Conservation (phyloP, 2,888 invertebrate species). For the Anarsia innoxiella region DNA sequence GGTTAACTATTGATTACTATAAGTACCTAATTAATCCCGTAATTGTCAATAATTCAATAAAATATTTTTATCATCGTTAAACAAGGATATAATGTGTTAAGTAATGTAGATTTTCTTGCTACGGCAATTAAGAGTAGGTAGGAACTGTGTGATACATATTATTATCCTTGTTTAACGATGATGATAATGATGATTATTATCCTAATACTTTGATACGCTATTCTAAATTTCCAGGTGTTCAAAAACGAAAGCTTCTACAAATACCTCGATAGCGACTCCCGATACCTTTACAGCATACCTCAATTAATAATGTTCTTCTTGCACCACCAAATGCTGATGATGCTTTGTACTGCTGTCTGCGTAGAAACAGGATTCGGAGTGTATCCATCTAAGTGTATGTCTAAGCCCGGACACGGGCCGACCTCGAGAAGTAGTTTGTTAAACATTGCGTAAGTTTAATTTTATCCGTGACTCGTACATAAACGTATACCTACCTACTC, state of each 20-base stretch:
- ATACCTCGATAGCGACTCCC: constrained; percentile 77
- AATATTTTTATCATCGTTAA: too few relatives aligned
- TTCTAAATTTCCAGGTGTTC: constrained; percentile 74
- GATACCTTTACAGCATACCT: constrained; percentile 85
- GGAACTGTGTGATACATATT: too few relatives aligned
- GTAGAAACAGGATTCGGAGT: constrained; percentile 88
- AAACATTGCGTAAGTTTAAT: constrained; percentile 34
- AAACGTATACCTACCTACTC: too few relatives aligned
- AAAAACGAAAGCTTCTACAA: constrained; percentile 78
- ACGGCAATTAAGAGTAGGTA: too few relatives aligned
- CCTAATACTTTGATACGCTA: not conserved
- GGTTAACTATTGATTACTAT: too few relatives aligned
- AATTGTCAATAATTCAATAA: too few relatives aligned
- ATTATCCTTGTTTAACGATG: too few relatives aligned
- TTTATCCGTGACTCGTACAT: too few relatives aligned
- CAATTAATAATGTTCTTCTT: constrained; percentile 84
- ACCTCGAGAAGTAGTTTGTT: constrained; percentile 65
- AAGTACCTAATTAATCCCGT: too few relatives aligned
- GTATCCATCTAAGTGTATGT: constrained; percentile 81
- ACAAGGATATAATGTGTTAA: too few relatives aligned
- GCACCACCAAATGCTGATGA: constrained; percentile 84
- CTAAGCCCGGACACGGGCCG: constrained; percentile 86
- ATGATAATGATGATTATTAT: not conserved
- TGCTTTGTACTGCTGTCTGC: constrained; percentile 87
- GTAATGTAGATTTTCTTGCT: too few relatives aligned